A percentile compares a stretch with the other conserved stretches of the same genome.
Conservation (phyloP, 2,888 invertebrate species). For the Cotesia congregata region DNA sequence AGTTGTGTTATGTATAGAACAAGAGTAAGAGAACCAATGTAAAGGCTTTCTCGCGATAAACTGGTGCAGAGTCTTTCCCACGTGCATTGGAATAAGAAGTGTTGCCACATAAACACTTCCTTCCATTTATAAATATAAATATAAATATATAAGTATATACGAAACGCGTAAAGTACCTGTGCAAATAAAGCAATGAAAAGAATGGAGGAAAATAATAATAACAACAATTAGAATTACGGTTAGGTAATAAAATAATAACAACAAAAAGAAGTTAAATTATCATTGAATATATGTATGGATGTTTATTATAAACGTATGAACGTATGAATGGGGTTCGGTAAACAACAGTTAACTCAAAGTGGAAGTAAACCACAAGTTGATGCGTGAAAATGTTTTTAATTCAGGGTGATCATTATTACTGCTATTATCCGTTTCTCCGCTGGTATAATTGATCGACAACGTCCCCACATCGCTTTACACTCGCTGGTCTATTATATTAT, state of each 20-base stretch:
- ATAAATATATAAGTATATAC: neutral
- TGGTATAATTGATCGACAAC: slow-evolving; percentile 40
- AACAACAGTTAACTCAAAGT: slow-evolving; percentile 38
- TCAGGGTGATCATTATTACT: slow-evolving; percentile 35
- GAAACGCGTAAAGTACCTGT: neutral
- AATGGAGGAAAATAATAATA: neutral
- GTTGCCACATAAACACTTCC: slow-evolving; percentile 52
- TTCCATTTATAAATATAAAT: slow-evolving; percentile 23
- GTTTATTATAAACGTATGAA: neutral
- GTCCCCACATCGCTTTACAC: slow-evolving; percentile 26
- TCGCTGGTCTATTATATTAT: slow-evolving; percentile 30
- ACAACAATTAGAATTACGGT: neutral
- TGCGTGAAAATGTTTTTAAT: slow-evolving; percentile 40
- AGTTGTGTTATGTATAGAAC: neutral
- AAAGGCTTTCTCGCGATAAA: slow-evolving; percentile 15
- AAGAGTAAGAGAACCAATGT: neutral
- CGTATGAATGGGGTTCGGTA: neutral
- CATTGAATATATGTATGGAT: neutral
- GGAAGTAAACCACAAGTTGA: slow-evolving; percentile 40
- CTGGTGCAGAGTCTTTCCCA: slow-evolving; percentile 36
- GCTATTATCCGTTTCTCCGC: slow-evolving; percentile 35
- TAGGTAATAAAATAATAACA: slow-evolving; percentile 2
- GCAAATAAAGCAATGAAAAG: slow-evolving; percentile 11
- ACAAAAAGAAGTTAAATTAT: neutral
- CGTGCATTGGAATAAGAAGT: slow-evolving; percentile 46